Base-by-base conservation (phyloP, 2,113 vertebrate species). In the Toxostoma redivivum region DNA sequence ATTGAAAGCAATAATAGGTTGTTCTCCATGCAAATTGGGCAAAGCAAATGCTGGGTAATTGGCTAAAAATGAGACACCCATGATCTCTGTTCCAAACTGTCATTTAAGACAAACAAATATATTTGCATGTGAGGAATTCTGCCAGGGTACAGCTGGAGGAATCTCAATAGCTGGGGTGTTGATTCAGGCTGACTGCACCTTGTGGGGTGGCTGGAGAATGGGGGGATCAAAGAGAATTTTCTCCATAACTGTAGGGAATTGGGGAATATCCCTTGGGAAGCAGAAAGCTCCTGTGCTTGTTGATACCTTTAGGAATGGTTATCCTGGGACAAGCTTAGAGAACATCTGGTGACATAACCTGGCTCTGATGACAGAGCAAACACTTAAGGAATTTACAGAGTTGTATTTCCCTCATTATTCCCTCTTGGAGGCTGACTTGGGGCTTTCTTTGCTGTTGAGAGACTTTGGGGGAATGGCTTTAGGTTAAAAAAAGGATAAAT, bases 1-100 rank as follows among this genome's bases (percentile, higher is more conserved):
- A 96, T 8, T 93, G 82, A 92, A 51, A 90, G 77, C 79, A 86
- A 83, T 96, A 96, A 96, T 93, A 53, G 86, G 80, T 86, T 93
- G 61, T 79, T 94, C 90, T 93, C 57, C 80, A 67, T 95, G 88
- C 80, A 95, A 96, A 96, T 86, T 90, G 88, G 72, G 85, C 64
- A 94, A 88, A 96, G 79, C 72, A 95, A 96, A 84, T 89, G 69
- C 40, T 92, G 90, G 71, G 40, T 91, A 95, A 96, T 95, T 96
- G 86, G 90, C 82, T 93, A 92, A 95, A 95, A 94, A 86, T 23
- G 80, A 95, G 80, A 47, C 70, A 91, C 58, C 30, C 9, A 71
- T 81, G 82, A 76, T 90, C 65, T 84, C 82, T 74, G 60, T 92
- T 97, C 92, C 80, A 95, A 95, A 95, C 57, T 79, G 86, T 45